Conservation (phyloP, 2,888 invertebrate species). For the Girardia tigrina region DNA sequence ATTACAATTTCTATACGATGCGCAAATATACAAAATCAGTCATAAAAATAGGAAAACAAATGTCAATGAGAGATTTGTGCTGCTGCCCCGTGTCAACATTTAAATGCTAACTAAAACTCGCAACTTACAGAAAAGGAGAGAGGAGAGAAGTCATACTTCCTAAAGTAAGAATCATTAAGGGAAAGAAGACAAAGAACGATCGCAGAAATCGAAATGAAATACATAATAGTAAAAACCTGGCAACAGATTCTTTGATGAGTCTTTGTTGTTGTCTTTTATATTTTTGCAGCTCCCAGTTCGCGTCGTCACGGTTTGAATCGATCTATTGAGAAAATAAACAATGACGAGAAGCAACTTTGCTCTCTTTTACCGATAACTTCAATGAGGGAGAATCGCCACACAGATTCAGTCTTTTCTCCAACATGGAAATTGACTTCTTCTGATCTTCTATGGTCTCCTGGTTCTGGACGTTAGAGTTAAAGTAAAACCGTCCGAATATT, state of each 20-base stretch:
- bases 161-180: not conserved
- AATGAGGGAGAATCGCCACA: not conserved
- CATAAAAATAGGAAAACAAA: no score
- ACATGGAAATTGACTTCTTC: not conserved
- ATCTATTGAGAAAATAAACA: no score
- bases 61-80: no score
- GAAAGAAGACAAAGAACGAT: not conserved
- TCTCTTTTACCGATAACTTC: not conserved
- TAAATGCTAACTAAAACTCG: no score
- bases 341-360: no score
- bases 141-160: not conserved
- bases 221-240: no score
- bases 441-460: not conserved
- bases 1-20: no score
- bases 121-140: no score
- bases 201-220: no score
- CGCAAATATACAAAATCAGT: no score
- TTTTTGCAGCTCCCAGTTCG: not conserved
- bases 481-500: no score
- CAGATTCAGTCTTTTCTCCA: not conserved
- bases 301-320: not conserved
- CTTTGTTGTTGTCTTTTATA: not conserved
- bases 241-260: not conserved
- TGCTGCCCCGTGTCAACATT: no score
- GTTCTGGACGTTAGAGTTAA: not conserved